A percentile compares a stretch with the other conserved stretches of the same genome.
These are phyloP conservation scores for Carassius gibelio DNA, from an alignment of 2,113 vertebrate species.

Conservation along the genomic window DNA sequence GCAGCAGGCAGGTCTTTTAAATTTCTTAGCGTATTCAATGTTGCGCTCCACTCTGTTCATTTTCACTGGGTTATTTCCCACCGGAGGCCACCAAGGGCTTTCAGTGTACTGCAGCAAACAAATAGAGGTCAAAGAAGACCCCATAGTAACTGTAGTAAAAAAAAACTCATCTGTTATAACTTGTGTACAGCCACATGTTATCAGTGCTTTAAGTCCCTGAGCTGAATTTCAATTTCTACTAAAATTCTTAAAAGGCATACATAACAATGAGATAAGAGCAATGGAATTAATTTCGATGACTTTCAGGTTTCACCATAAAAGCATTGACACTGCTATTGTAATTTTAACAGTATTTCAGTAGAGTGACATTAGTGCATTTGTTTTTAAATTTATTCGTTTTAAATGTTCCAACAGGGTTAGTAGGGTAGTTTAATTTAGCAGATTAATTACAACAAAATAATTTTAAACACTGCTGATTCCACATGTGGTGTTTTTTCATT, in stretches of 20 bases:
- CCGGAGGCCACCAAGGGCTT: slow-evolving; percentile 42
- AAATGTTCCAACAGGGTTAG: background rate
- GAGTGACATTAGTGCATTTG: background rate
- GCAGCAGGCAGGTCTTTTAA: slow-evolving; percentile 48
- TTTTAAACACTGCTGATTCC: background rate
- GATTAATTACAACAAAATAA: background rate
- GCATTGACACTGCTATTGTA: too few relatives aligned
- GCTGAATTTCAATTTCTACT: background rate
- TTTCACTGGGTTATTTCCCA: slow-evolving; percentile 60
- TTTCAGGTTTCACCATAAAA: background rate
- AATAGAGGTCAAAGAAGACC: slow-evolving; percentile 67
- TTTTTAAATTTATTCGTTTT: background rate
- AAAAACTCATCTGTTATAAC: slow-evolving; percentile 49
- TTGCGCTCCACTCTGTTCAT: slow-evolving; percentile 40
- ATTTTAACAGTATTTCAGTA: background rate
- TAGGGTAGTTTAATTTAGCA: background rate
- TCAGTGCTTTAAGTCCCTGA: background rate
- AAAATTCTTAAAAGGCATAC: background rate
- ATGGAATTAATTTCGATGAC: background rate
- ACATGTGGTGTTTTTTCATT: background rate
- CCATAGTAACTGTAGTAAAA: slow-evolving; percentile 33
- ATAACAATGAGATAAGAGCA: slow-evolving; percentile 11
- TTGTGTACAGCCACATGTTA: slow-evolving; percentile 40
- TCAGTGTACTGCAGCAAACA: slow-evolving; percentile 56
- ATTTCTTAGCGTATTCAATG: slow-evolving; percentile 62